Conservation (phyloP, 2,113 vertebrate species). For the Centropus bengalensis region DNA sequence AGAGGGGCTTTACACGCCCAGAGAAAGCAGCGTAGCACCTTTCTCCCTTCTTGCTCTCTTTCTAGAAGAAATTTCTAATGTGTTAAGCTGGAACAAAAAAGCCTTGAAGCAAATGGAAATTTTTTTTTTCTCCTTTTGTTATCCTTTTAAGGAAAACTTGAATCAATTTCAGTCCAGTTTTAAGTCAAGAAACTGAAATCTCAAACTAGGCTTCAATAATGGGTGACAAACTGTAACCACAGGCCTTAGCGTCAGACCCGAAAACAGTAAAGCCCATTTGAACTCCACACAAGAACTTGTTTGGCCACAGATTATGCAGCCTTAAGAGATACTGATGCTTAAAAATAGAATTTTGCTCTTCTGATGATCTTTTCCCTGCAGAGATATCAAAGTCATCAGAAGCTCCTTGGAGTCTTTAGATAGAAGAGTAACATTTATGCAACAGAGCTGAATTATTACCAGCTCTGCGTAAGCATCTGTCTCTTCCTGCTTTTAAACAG, state of each 20-base stretch:
- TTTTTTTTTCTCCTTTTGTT: neutral
- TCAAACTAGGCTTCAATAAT: neutral
- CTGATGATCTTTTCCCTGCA: neutral
- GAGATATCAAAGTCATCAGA: neutral
- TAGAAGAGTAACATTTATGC: neutral
- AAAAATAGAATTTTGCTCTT: neutral
- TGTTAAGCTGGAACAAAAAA: neutral
- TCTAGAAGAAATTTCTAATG: neutral
- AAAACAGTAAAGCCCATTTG: neutral
- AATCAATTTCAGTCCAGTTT: neutral
- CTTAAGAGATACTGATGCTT: neutral
- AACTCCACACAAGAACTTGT: neutral
- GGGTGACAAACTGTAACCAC: neutral
- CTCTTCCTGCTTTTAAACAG: neutral
- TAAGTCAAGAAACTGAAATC: neutral
- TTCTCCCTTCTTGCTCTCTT: neutral
- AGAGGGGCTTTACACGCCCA: neutral
- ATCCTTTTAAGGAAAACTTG: neutral
- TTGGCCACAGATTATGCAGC: neutral
- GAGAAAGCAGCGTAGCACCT: neutral
- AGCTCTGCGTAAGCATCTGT: neutral
- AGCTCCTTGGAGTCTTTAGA: neutral
- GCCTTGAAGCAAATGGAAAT: neutral
- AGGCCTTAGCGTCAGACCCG: neutral
- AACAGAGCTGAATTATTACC: neutral